Base-by-base conservation (phyloP, 2,113 vertebrate species). In the Barbus barbus region DNA sequence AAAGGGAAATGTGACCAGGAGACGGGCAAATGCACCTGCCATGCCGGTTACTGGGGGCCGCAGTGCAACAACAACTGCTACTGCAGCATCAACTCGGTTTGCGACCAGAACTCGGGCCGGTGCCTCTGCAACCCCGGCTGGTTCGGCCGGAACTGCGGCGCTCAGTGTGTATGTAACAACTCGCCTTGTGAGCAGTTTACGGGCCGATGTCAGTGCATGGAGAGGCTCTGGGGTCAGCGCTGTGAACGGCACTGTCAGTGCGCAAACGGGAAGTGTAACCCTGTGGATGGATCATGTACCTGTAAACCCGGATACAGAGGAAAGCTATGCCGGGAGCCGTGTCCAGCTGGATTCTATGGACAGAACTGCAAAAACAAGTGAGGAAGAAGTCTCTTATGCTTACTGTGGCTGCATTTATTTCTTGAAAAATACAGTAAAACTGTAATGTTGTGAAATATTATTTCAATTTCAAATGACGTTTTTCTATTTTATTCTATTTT, bases 161-260 rank as follows among this genome's bases (percentile, higher is more conserved):
- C 93, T 61, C 98, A 97, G 90, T 99, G 98, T 22, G 91, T 94
- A 89, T 99, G 98, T 90, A 98, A 96, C 92, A 94, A 92, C 78
- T 98, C 97, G 0, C 98, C 98, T 0, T 99, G 97, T 0, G 98
- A 99, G 83, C 98, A 99, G 92, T 96, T 97, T 89, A 95, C 95
- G 0, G 96, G 97, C 14, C 97, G 97, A 84, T 99, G 98, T 92
- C 96, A 95, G 92, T 99, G 98, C 89, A 94, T 95, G 0, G 97
- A 98, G 77, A 93, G 95, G 58, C 95, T 96, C 1, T 99, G 98
- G 31, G 98, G 98, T 9, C 93, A 91, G 0, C 94, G 95, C 67
- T 99, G 98, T 0, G 97, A 99, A 3, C 95, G 96, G 1, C 95
- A 96, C 89, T 99, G 98, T 91, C 97, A 97, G 93, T 99, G 98